Percentiles rank a stretch among this genome's conserved stretches.
Evolutionary conservation across 2,888 invertebrate species (phyloP).

Genomic region (Syritta pipiens): DNA sequence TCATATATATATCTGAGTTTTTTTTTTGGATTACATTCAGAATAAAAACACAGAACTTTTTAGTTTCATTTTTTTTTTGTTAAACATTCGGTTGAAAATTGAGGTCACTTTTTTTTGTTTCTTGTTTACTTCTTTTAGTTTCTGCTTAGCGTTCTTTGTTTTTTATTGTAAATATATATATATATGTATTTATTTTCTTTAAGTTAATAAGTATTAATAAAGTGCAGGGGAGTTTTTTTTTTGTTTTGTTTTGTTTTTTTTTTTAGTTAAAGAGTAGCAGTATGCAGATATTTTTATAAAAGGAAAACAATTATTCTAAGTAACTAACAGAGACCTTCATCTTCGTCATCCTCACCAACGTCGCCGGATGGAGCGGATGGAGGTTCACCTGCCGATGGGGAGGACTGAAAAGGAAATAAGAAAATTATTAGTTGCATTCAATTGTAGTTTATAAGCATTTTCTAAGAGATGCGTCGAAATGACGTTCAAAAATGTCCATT

Average conservation of each 20-base stretch:
- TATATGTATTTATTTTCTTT: not conserved
- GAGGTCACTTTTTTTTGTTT: constrained; percentile 56
- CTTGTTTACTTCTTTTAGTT: not conserved
- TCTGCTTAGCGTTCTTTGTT: constrained; percentile 30
- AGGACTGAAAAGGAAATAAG: constrained; percentile 33
- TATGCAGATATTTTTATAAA: constrained; percentile 58
- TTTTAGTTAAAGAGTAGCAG: constrained; percentile 54
- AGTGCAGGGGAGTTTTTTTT: too few species aligned
- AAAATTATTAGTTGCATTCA: not conserved
- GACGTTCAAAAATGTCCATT: not conserved
- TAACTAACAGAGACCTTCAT: constrained; percentile 71
- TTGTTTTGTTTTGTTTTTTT: constrained; percentile 24
- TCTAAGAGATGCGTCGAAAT: too few species aligned
- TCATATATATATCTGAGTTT: constrained; percentile 39
- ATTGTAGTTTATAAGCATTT: too few species aligned
- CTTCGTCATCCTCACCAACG: constrained; percentile 67
- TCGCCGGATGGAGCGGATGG: constrained; percentile 50
- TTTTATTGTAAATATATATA: constrained; percentile 41
- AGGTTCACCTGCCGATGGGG: constrained; percentile 57
- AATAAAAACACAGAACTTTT: constrained; percentile 51
- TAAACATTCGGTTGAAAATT: too few species aligned
- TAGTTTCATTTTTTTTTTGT: constrained; percentile 24
- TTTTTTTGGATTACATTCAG: too few species aligned
- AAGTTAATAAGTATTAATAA: constrained; percentile 30
- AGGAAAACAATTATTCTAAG: constrained; percentile 44